A percentile compares a stretch with the other conserved stretches of the same genome.
These are phyloP conservation scores for Aphelinus certus DNA, from an alignment of 1,140 invertebrate species.

Conservation along the genomic window DNA sequence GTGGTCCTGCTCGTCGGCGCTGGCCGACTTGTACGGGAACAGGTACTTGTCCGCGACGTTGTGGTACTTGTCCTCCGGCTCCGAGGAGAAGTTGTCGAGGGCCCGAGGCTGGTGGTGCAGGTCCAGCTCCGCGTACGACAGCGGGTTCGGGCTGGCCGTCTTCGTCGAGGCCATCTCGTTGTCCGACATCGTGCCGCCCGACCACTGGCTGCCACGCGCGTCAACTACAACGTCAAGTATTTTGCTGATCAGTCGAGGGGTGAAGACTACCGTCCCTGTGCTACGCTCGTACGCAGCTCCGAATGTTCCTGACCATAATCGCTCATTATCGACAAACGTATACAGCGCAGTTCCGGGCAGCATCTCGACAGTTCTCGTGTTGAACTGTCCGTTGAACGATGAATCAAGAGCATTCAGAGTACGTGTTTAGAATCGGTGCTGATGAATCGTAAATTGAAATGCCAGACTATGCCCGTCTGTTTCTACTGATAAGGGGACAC, in stretches of 20 bases:
- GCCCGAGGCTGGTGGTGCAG: constrained; percentile 67
- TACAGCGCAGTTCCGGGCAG: no score
- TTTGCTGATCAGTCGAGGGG: not conserved
- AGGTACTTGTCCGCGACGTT: constrained; percentile 79
- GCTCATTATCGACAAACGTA: no score
- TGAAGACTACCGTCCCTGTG: no score
- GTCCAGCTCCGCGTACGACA: constrained; percentile 76
- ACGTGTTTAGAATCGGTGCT: no score
- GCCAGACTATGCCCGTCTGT: no score
- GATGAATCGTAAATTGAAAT: no score
- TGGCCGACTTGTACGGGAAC: constrained; percentile 74
- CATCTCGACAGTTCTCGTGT: no score
- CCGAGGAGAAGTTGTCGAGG: constrained; percentile 74
- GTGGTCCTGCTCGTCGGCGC: constrained; percentile 62
- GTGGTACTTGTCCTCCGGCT: constrained; percentile 76
- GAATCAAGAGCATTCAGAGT: no score
- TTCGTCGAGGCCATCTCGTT: constrained; percentile 74
- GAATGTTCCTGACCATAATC: no score
- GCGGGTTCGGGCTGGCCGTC: constrained; percentile 75
- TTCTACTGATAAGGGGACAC: no score
- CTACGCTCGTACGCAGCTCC: no score
- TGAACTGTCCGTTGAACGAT: no score
- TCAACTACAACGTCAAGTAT: constrained; percentile 56
- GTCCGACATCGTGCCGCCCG: constrained; percentile 79
- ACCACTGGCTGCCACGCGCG: constrained; percentile 77